These are phyloP conservation scores for Lepidochitona cinerea DNA, from an alignment of 2,888 invertebrate genomes.

Conservation along the genomic window DNA sequence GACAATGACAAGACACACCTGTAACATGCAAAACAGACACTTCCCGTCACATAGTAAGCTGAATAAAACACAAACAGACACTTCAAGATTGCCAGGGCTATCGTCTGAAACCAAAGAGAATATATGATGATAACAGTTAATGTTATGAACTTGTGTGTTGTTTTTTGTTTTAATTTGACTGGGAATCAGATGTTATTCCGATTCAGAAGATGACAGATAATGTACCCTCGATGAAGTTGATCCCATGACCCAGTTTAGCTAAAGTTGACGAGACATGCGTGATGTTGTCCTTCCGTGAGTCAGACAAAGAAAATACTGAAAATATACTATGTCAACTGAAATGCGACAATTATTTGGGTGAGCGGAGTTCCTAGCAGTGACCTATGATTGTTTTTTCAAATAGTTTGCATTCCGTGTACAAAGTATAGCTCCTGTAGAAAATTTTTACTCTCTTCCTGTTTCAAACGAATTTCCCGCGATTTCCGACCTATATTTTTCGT, in stretches of 20 bases:
- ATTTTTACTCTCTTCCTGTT: conserved; percentile 2
- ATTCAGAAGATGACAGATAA: too few relatives aligned
- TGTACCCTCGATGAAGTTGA: not conserved
- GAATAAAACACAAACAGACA: conserved; percentile 35
- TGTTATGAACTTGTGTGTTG: too few relatives aligned
- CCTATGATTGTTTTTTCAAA: too few relatives aligned
- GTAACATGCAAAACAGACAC: conserved; percentile 39
- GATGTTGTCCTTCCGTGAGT: not conserved
- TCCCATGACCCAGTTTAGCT: not conserved
- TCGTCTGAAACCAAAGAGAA: conserved; percentile 18
- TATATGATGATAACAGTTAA: too few relatives aligned
- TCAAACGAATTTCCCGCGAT: conserved; percentile 30
- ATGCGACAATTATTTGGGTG: too few relatives aligned
- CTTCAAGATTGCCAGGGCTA: conserved; percentile 33
- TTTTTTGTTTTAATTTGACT: too few relatives aligned
- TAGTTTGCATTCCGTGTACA: too few relatives aligned
- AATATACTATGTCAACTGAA: too few relatives aligned
- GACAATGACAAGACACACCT: conserved; percentile 26
- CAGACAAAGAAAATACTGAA: not conserved
- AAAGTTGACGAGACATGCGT: not conserved
- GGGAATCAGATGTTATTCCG: too few relatives aligned
- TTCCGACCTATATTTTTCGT: too few relatives aligned
- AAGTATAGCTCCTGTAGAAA: conserved; percentile 11
- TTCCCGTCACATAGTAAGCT: conserved; percentile 36
- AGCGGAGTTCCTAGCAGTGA: too few relatives aligned